Base-by-base conservation (phyloP, 53 echinoderm and acorn worm genomes). In the Hippasteria phrygiana region DNA sequence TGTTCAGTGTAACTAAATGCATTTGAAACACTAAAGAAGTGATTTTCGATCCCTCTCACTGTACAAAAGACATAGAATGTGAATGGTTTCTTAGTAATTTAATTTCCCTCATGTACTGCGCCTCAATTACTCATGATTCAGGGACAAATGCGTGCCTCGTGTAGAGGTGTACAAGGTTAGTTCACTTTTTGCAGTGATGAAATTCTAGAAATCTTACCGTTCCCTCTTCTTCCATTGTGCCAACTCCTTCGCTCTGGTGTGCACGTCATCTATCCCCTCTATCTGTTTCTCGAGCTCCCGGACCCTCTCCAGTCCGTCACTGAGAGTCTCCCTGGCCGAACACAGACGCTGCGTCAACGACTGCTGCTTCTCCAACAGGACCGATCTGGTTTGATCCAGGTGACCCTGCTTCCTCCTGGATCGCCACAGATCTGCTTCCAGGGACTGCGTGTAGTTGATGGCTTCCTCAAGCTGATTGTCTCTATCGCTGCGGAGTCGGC, bases 381-480 rank as follows among this genome's bases (percentile, higher is more conserved):
- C 22, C 28, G 29, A 36, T 18, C 55, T 85, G 40, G 74, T 46
- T 18, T 86, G 65, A 3, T 73, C 76, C 67, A 91, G 85, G 31
- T 62, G 27, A 22, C 37, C 50, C 79, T 79, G 89, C 43, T 89
- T 55, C 41, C 76, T 43, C 16, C 51, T 43, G 2, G 89, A 78
- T 43, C 50, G 41, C 94, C 92, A 92, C 5, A 94, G 90, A 48
- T 94, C 94, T 8, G 59, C 87, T 47, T 94, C 92, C 22, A 94
- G 81, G 37, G 92, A 90, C 56, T 94, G 94, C 18, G 94, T 90
- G 76, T 83, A 94, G 28, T 50, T 35, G 31, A 94, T 91, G 33
- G 94, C 94, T 33, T 94, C 94, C 41, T 94, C 92, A 0, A 94
- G 51, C 35, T 94, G 92, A 24, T 45, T 73, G 46, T 94, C 92